Evolutionary conservation across 2,113 vertebrate genomes (phyloP).

Genomic region (Pseudorasbora parva): DNA sequence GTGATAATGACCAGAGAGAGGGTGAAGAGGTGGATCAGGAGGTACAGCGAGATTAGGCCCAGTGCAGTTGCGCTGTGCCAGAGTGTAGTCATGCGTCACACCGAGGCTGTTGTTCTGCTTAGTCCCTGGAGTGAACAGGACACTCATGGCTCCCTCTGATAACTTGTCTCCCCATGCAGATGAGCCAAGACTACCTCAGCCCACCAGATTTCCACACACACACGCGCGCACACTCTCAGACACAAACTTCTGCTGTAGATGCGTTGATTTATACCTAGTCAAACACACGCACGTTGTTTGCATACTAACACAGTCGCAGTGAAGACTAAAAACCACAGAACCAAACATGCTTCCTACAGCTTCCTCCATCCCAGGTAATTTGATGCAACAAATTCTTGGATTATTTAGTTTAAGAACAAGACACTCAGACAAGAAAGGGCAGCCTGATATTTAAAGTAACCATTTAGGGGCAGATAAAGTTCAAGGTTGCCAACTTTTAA

Average conservation of each 20-base stretch:
- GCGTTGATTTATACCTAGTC: slow-evolving; percentile 28
- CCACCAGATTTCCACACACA: slow-evolving; percentile 39
- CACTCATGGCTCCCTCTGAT: slow-evolving; percentile 76
- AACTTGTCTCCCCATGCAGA: slow-evolving; percentile 80
- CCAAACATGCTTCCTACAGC: background rate
- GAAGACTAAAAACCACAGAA: background rate
- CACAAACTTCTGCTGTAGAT: slow-evolving; percentile 40
- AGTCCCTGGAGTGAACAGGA: slow-evolving; percentile 78
- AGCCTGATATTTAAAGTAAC: background rate
- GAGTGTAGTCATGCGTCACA: slow-evolving; percentile 81
- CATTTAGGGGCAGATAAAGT: background rate
- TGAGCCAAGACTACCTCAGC: slow-evolving; percentile 57
- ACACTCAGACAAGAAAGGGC: background rate
- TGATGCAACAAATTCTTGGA: background rate
- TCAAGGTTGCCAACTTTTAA: too few species aligned
- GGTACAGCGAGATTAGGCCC: slow-evolving; percentile 59
- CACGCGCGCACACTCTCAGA: slow-evolving; percentile 22
- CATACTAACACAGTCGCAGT: slow-evolving; percentile 8
- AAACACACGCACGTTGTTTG: slow-evolving; percentile 26
- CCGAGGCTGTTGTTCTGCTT: slow-evolving; percentile 73
- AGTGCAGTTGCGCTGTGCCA: slow-evolving; percentile 56
- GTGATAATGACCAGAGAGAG: slow-evolving; percentile 57
- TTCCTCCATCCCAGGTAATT: background rate
- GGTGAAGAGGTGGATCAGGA: slow-evolving; percentile 65
- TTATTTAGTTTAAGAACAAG: background rate